These are phyloP conservation scores for Lepidotrigona ventralis DNA, from an alignment of 1,140 invertebrate genomes.

Conservation along the genomic window DNA sequence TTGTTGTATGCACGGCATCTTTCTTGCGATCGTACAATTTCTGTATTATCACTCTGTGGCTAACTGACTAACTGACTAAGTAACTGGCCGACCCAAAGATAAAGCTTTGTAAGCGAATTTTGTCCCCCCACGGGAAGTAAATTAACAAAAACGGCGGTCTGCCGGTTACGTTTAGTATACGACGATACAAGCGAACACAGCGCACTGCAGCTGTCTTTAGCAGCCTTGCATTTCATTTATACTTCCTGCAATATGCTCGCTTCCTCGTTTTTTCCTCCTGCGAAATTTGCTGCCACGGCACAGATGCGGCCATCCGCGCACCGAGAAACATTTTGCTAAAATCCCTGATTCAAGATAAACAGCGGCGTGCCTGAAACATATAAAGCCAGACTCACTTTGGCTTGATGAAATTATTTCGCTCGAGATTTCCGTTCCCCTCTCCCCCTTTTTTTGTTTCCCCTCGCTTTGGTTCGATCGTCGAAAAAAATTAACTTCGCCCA, in stretches of 20 bases:
- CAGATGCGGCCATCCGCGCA: constrained; percentile 11
- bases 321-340: constrained; percentile 1
- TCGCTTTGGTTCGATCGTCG: background rate
- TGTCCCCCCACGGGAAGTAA: background rate
- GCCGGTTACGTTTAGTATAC: constrained; percentile 13
- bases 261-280: constrained; percentile 35
- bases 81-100: background rate
- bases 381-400: no score
- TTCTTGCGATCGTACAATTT: no score
- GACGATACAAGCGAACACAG: constrained; percentile 42
- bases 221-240: constrained; percentile 55
- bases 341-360: background rate
- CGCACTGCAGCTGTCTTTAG: constrained; percentile 50
- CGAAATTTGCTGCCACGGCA: constrained; percentile 36
- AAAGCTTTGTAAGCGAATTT: background rate
- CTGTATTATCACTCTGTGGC: no score
- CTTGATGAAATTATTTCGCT: background rate
- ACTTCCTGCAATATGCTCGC: constrained; percentile 41
- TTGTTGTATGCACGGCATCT: no score
- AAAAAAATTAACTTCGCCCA: background rate
- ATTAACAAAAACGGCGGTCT: constrained; percentile 31
- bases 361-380: background rate
- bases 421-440: background rate
- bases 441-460: background rate
- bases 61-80: background rate